Base-by-base conservation (phyloP, 2,113 vertebrate species). In the Notiomystis cincta region DNA sequence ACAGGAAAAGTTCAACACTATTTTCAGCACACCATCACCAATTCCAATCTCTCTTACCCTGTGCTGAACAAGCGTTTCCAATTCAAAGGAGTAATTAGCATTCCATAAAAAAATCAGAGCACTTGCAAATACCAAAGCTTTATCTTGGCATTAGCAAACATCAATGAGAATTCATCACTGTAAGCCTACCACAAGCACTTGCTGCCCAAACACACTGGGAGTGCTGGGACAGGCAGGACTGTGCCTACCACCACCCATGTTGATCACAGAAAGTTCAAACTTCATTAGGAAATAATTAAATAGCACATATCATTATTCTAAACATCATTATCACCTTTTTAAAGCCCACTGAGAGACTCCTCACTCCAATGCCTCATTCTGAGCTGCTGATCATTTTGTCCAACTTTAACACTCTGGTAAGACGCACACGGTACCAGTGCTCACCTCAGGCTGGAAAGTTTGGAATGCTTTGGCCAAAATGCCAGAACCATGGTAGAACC, bases 121-220 rank as follows among this genome's bases (percentile, higher is more conserved):
- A 91, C 9, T 24, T 77, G 79, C 95, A 96, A 97, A 90, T 94
- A 91, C 82, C 82, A 67, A 76, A 87, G 95, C 82, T 95, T 96
- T 95, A 79, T 77, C 69, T 70, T 91, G 80, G 93, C 69, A 81
- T 93, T 90, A 95, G 82, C 73, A 66, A 71, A 94, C 93, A 97
- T 96, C 94, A 94, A 75, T 90, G 80, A 61, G 82, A 93, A 93
- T 62, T 48, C 76, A 61, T 47, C n/a, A 3, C 65, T 28, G 10
- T 65, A 61, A 84, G 62, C 61, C 61, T 76, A 87, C 47, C 58
- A 45, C 0, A 0, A 84, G 81, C 61, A 53, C n/a, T 71, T 21
- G 48, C 71, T 65, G 79, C 88, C 78, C 78, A 27, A 27, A 85
- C 19, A 28, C 20, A 1, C 37, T 38, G 69, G 45, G 71, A 81